Evolutionary conservation across 2,797 vertebrate species (phyloP), one percentile per base, ranked within the genome.

Genomic region (Dendrocincla fuliginosa): DNA sequence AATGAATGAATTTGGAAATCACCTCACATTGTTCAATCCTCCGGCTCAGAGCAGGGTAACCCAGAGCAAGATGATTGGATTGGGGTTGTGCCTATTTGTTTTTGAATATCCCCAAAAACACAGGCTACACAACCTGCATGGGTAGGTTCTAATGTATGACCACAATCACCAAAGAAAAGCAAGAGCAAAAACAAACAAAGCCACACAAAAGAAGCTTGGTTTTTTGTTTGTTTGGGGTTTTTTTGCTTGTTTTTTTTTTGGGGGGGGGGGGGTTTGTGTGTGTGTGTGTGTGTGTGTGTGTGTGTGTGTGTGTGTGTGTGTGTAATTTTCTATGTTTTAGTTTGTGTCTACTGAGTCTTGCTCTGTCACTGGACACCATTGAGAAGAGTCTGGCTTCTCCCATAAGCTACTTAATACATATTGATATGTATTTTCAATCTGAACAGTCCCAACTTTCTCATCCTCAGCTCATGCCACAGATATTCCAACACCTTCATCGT

Each of bases 401-500:
- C 24, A 27, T 25, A 5, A 22, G 11, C 4, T 47, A 27, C 25
- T 32, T 39, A 35, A 35, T 39, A 33, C 2, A 39, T 30, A 33
- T 5, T 44, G 24, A 18, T 46, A 44, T n/a, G n/a, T n/a, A n/a
- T 13, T 30, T 77, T 17, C 17, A 39, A 14, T 1, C 0, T 1
- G 13, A 50, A 25, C 5, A 22, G 11, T 70, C 28, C 3, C 16
- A 44, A 19, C 16, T 76, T 44, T 33, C 44, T 44, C 14, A 4
- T 32, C 8, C 13, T 69, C 57, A 33, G 37, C n/a, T 89, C 20
- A 22, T 44, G 9, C 5, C 28, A 39, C 16, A 27, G 8, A 39
- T 33, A 8, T 70, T 70, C n/a, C 10, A 27, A 22, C 5, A 57
- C 10, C 4, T 33, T 63, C 2, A 22, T 30, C 0, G 0, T 50